phyloP scores from a whole-genome alignment of 1,140 invertebrate species.

The Orchestia grillus region DNA sequence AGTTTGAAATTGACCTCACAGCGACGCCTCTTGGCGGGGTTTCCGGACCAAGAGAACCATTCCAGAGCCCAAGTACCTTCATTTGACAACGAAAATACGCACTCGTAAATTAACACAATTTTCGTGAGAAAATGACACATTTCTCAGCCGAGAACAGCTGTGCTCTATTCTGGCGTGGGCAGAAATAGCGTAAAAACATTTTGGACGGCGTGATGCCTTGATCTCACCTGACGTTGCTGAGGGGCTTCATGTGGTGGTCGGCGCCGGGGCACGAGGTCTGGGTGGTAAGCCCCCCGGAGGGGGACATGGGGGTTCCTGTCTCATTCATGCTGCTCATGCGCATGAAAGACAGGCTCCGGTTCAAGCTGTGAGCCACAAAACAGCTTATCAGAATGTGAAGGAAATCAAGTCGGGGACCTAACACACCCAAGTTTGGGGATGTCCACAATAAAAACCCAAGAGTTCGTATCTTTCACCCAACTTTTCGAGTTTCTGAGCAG shows the following conservation, averaged over 20 bases:
- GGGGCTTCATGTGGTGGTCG: conserved; percentile 86
- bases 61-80: no score
- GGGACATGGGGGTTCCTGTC: conserved; percentile 70
- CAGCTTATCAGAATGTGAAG: background rate
- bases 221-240: conserved; percentile 78
- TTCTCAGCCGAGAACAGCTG: background rate
- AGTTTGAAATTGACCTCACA: no score
- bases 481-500: background rate
- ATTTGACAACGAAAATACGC: no score
- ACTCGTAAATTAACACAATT: no score
- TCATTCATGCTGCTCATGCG: conserved; percentile 90
- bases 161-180: background rate
- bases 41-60: no score
- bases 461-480: background rate
- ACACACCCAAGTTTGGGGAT: background rate
- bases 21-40: no score
- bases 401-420: background rate
- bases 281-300: conserved; percentile 66
- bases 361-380: conserved; percentile 72
- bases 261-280: conserved; percentile 74
- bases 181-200: background rate
- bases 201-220: background rate
- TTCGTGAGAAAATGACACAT: background rate
- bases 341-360: conserved; percentile 90
- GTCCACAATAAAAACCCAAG: background rate